Evolutionary conservation across 2,113 vertebrate genomes (phyloP).

Genomic region (Zapornia atra): DNA sequence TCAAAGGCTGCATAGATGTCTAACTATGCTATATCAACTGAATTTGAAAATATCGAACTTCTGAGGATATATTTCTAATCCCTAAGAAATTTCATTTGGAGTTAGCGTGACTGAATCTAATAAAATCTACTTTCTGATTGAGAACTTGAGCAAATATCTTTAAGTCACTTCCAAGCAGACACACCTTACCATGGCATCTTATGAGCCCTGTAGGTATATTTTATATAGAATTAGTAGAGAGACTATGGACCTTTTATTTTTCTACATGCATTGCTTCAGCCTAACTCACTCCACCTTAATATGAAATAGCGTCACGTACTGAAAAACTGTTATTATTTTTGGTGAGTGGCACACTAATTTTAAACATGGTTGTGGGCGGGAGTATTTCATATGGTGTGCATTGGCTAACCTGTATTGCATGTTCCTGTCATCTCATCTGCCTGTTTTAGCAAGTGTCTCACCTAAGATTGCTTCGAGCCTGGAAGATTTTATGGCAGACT

Average conservation of each 20-base stretch:
- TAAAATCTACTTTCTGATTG: background rate
- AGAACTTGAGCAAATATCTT: background rate
- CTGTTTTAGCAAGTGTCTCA: conserved; percentile 36
- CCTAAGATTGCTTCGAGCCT: conserved; percentile 48
- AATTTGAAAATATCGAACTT: background rate
- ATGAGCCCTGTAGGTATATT: background rate
- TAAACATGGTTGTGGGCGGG: background rate
- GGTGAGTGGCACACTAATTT: conserved; percentile 10
- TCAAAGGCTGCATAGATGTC: background rate
- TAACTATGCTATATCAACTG: background rate
- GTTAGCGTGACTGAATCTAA: background rate
- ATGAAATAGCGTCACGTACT: background rate
- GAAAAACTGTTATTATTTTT: conserved; percentile 24
- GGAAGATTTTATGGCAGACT: conserved; percentile 36
- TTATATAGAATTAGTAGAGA: background rate
- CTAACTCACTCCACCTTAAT: background rate
- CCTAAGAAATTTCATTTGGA: background rate
- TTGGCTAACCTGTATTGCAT: background rate
- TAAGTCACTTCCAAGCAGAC: background rate
- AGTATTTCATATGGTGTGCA: background rate
- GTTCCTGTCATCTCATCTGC: background rate
- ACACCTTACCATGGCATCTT: background rate
- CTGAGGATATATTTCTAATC: background rate
- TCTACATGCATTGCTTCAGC: background rate
- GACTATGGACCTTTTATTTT: background rate